These are phyloP conservation scores for Diadema setosum DNA, from an alignment of 35 echinoderm and acorn worm genomes.

Conservation along the genomic window DNA sequence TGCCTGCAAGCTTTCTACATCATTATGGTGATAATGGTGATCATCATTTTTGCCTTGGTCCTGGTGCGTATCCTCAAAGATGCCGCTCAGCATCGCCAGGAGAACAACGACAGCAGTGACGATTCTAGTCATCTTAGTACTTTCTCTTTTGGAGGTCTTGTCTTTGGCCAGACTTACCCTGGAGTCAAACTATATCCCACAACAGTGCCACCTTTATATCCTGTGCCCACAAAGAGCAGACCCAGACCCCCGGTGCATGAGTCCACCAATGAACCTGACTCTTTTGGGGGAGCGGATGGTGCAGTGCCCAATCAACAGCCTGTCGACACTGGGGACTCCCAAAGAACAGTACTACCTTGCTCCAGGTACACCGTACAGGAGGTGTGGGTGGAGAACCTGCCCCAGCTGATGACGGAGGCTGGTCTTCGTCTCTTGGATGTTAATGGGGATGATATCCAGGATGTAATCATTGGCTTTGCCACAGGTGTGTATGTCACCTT, in stretches of 20 bases:
- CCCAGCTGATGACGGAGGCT: conserved; percentile 57
- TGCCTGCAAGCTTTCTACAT: conserved; percentile 56
- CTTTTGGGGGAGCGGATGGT: not conserved
- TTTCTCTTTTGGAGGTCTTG: not conserved
- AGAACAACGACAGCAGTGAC: not conserved
- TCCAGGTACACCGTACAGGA: conserved; percentile 58
- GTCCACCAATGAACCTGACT: not conserved
- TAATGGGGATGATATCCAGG: conserved; percentile 70
- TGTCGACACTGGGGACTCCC: not conserved
- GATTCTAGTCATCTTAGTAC: not conserved
- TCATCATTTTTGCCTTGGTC: conserved; percentile 51
- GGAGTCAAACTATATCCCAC: not conserved
- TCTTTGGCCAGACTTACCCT: not conserved
- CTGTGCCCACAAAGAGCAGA: not conserved
- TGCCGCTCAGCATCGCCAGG: conserved; percentile 1
- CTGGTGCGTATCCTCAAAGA: conserved; percentile 55
- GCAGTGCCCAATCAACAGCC: not conserved
- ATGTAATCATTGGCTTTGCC: conserved; percentile 84
- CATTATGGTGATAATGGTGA: conserved; percentile 24
- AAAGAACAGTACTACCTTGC: conserved; percentile 46
- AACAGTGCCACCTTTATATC: too few species aligned
- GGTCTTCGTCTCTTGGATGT: conserved; percentile 81
- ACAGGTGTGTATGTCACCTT: too few species aligned
- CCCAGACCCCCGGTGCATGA: not conserved
- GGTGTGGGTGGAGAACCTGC: conserved; percentile 87